Evolutionary conservation across 2,888 invertebrate genomes (phyloP).

Genomic region (Tetrapedia diversipes): DNA sequence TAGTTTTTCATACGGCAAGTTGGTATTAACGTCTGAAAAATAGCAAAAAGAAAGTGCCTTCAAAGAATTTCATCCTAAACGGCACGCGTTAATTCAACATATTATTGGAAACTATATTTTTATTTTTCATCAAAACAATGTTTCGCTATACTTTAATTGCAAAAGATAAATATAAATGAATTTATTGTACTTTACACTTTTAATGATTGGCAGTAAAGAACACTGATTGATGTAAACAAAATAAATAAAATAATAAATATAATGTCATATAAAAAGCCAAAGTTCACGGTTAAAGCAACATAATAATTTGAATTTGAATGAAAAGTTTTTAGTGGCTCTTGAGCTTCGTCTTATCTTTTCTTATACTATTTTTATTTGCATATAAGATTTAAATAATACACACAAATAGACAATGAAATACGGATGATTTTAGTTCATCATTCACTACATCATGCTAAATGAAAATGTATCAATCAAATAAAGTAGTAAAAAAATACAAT

Average conservation of each 20-base stretch:
- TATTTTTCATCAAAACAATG: neutral
- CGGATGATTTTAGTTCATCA: conserved; percentile 41
- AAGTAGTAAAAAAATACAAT: conserved; percentile 48
- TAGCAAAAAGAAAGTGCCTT: conserved; percentile 81
- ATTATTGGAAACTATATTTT: conserved; percentile 17
- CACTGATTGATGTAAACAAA: conserved; percentile 28
- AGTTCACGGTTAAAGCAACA: conserved; percentile 53
- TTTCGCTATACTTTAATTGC: conserved; percentile 10
- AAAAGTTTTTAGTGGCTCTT: conserved; percentile 22
- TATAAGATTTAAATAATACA: conserved; percentile 41
- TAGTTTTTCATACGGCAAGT: conserved; percentile 96
- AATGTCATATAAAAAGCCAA: conserved; percentile 58
- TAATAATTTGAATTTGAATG: conserved; percentile 19
- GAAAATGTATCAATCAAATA: conserved; percentile 38
- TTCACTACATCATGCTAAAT: conserved; percentile 65
- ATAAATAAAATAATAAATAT: conserved; percentile 20
- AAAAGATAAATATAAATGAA: conserved; percentile 43
- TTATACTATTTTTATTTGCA: conserved; percentile 13
- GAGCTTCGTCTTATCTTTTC: conserved; percentile 4
- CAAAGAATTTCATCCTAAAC: conserved; percentile 66
- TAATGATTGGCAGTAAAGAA: conserved; percentile 47
- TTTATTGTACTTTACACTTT: conserved; percentile 19
- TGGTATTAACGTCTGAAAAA: conserved; percentile 93
- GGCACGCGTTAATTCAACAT: conserved; percentile 53
- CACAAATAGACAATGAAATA: conserved; percentile 46